Evolutionary conservation across 2,888 invertebrate genomes (phyloP).

Genomic region (Callyntrura sp.): DNA sequence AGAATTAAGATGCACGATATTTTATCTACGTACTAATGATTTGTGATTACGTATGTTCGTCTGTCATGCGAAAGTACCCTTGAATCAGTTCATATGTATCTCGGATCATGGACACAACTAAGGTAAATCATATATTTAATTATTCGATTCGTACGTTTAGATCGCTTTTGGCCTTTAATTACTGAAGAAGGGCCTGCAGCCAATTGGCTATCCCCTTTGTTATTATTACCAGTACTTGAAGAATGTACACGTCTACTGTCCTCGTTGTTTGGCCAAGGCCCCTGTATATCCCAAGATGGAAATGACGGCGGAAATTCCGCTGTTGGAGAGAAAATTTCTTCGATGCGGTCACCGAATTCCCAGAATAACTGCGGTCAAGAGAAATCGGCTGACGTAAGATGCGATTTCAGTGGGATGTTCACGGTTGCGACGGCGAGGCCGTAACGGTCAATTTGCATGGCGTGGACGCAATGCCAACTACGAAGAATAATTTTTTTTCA

Average conservation of each 20-base stretch:
- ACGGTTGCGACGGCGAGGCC: constrained; percentile 84
- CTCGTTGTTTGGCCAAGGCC: constrained; percentile 27
- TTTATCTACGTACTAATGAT: not conserved
- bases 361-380: constrained; percentile 83
- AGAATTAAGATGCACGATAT: constrained; percentile 20
- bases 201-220: constrained; percentile 5
- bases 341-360: constrained; percentile 82
- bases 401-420: constrained; percentile 83
- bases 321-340: constrained; percentile 81
- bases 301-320: constrained; percentile 64
- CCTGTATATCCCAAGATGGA: constrained; percentile 65
- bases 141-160: constrained; percentile 73
- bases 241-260: not conserved
- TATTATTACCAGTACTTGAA: constrained; percentile 15
- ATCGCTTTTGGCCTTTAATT: constrained; percentile 66
- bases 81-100: constrained; percentile 63
- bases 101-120: constrained; percentile 72
- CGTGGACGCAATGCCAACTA: constrained; percentile 84
- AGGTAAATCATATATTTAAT: constrained; percentile 74
- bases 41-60: not conserved
- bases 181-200: constrained; percentile 52
- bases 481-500: constrained; percentile 12
- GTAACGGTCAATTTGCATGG: constrained; percentile 84
- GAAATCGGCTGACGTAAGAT: constrained; percentile 80
- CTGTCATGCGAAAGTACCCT: constrained; percentile 42